Conservation (phyloP, 2,797 vertebrate species). For the Fistularia tabacaria region DNA sequence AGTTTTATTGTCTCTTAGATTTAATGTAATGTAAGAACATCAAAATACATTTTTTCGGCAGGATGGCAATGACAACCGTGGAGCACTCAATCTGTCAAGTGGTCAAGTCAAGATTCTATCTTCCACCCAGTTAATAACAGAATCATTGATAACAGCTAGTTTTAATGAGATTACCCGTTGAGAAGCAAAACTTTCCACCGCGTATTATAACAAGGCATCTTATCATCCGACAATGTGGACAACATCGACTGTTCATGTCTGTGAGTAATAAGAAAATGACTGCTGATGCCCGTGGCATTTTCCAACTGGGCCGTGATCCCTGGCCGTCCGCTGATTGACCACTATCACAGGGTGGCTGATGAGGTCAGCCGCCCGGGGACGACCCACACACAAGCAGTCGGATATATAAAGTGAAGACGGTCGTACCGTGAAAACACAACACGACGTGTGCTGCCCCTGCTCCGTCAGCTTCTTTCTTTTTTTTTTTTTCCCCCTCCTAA, state of each 20-base stretch:
- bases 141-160: slow-evolving; percentile 18
- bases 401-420: slow-evolving; percentile 72
- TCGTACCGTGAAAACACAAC: slow-evolving; percentile 82
- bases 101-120: slow-evolving; percentile 1
- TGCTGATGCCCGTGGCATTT: slow-evolving; percentile 28
- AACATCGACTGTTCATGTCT: slow-evolving; percentile 2
- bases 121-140: slow-evolving; percentile 24
- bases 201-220: slow-evolving; percentile 24
- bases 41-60: background rate
- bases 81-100: slow-evolving; percentile 13
- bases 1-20: too few relatives aligned
- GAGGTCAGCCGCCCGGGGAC: slow-evolving; percentile 75
- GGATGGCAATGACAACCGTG: background rate
- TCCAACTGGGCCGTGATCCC: slow-evolving; percentile 58
- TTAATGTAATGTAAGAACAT: too few relatives aligned
- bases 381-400: slow-evolving; percentile 73
- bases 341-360: slow-evolving; percentile 67
- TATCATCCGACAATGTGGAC: slow-evolving; percentile 37
- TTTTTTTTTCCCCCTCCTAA: slow-evolving; percentile 38
- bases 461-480: slow-evolving; percentile 73
- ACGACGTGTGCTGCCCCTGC: slow-evolving; percentile 54
- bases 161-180: slow-evolving; percentile 39
- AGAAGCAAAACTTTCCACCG: slow-evolving; percentile 21
- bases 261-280: slow-evolving; percentile 42
- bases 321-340: slow-evolving; percentile 46